Conservation (phyloP, 2,113 vertebrate genomes). For the Caranx ignobilis region DNA sequence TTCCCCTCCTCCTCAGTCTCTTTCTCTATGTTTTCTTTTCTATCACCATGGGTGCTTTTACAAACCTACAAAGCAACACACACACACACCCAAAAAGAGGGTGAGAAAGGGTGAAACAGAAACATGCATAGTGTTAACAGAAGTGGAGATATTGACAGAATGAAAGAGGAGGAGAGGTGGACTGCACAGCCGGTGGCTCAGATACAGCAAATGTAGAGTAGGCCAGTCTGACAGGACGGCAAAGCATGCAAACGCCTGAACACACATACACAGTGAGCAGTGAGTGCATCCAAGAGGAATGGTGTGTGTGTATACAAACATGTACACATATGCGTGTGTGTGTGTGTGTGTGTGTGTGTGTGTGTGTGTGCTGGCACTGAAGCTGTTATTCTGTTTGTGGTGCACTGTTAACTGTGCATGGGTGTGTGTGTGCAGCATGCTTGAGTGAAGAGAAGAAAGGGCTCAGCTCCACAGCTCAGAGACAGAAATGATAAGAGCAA, state of each 20-base stretch:
- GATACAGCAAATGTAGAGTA: constrained; percentile 41
- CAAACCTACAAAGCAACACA: constrained; percentile 1
- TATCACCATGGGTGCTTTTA: constrained; percentile 35
- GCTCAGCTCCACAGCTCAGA: constrained; percentile 47
- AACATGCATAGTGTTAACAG: background rate
- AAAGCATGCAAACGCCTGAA: background rate
- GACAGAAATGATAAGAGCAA: constrained; percentile 44
- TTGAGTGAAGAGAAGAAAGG: constrained; percentile 37
- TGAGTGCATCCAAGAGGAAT: too few relatives aligned
- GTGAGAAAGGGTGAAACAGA: background rate
- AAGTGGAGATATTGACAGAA: constrained; percentile 16
- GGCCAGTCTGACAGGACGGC: constrained; percentile 31
- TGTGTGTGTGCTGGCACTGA: background rate
- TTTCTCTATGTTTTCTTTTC: background rate
- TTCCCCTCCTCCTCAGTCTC: constrained; percentile 8
- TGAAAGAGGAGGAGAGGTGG: constrained; percentile 17
- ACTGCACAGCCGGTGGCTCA: constrained; percentile 37
- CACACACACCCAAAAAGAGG: background rate
- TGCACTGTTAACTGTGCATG: background rate
- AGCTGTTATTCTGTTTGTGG: background rate
- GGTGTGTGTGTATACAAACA: background rate
- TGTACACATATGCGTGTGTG: background rate
- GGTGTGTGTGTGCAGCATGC: background rate
- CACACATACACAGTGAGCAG: constrained; percentile 15
- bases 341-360: background rate